A percentile compares a stretch with the other conserved stretches of the same genome.
Evolutionary conservation across 2,888 invertebrate genomes (phyloP).

Genomic region (Drosophila subsilvestris): DNA sequence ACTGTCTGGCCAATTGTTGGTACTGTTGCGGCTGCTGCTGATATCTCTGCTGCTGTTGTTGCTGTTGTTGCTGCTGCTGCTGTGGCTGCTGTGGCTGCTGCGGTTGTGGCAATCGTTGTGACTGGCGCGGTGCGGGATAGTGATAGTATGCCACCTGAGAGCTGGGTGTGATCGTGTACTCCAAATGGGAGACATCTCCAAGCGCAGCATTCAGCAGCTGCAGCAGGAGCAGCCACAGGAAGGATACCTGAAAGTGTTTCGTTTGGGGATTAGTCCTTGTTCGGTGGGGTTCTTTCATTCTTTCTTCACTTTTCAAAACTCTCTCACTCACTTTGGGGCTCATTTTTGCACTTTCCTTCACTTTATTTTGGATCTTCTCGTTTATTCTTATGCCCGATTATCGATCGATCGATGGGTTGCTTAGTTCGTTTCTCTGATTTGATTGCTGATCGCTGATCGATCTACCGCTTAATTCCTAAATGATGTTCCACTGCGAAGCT

Average conservation of each 20-base stretch:
- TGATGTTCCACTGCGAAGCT: conserved; percentile 66
- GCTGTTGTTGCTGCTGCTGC: conserved; percentile 21
- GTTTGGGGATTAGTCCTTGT: not conserved
- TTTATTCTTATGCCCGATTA: conserved; percentile 8
- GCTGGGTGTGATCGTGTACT: conserved; percentile 58
- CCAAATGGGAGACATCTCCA: conserved; percentile 66
- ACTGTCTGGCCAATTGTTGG: conserved; percentile 62
- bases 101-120: conserved; percentile 18
- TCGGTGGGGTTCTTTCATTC: not conserved
- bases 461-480: conserved; percentile 7
- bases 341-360: conserved; percentile 47
- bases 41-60: conserved; percentile 35
- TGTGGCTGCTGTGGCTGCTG: conserved; percentile 31
- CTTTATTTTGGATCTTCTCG: conserved; percentile 35
- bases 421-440: not conserved
- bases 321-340: conserved; percentile 61
- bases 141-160: conserved; percentile 68
- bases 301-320: not conserved
- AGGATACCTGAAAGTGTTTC: conserved; percentile 15
- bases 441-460: not conserved
- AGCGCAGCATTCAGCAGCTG: conserved; percentile 28
- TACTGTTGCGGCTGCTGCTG: conserved; percentile 32
- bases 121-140: conserved; percentile 68
- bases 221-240: conserved; percentile 31
- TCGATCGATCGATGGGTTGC: conserved; percentile 8